Conservation (phyloP, 2,888 invertebrate species). For the Euzophera pinguis region DNA sequence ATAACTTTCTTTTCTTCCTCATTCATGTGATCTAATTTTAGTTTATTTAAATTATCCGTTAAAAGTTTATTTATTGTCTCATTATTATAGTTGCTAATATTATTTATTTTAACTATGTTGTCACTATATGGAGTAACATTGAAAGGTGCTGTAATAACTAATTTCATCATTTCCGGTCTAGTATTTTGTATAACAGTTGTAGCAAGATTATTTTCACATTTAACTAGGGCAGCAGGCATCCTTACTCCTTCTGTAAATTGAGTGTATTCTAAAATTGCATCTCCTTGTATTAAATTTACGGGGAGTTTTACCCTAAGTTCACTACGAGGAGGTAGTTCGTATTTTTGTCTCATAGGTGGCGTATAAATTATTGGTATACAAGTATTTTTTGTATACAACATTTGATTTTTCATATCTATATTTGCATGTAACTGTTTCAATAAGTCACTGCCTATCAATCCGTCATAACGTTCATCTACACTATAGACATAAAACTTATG, state of each 20-base stretch:
- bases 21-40: slow-evolving; percentile 28
- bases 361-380: background rate
- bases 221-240: slow-evolving; percentile 14
- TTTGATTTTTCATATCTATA: slow-evolving; percentile 8
- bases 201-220: slow-evolving; percentile 59
- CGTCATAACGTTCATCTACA: slow-evolving; percentile 20
- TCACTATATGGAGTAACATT: background rate
- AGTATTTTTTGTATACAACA: background rate
- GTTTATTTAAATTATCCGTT: slow-evolving; percentile 17
- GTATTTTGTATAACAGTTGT: slow-evolving; percentile 68
- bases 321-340: background rate
- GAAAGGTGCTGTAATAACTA: background rate
- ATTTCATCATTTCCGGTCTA: slow-evolving; percentile 24
- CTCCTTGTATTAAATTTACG: slow-evolving; percentile 5
- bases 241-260: slow-evolving; percentile 10
- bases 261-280: slow-evolving; percentile 7
- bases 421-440: slow-evolving; percentile 18
- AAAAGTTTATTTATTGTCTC: background rate
- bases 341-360: background rate
- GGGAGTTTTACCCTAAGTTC: slow-evolving; percentile 11
- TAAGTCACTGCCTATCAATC: slow-evolving; percentile 21
- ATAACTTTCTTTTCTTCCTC: slow-evolving; percentile 29
- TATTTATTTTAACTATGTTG: background rate
- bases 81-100: background rate
- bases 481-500: slow-evolving; percentile 21